Base-by-base conservation (phyloP, 2,113 vertebrate species). In the Erinaceus europaeus region DNA sequence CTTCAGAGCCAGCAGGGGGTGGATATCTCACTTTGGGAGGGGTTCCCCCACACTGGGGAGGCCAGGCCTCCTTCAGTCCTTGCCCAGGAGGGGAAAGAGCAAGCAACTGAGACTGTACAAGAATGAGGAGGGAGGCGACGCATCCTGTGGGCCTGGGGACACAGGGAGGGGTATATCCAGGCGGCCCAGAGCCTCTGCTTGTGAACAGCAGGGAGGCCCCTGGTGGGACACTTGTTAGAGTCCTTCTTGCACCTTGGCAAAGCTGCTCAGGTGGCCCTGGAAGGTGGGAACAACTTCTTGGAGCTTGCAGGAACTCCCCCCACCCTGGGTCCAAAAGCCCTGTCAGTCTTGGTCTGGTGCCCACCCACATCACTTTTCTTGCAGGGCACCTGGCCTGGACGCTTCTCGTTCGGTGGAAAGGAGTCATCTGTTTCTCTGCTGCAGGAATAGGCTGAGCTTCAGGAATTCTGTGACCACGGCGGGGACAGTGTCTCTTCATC, bases 41-140 rank as follows among this genome's bases (percentile, higher is more conserved):
- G 5, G n/a, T n/a, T 9, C n/a, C 55, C 69, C 18, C n/a, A 3
- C 55, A 69, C 40, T 50, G 36, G 40, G 62, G 52, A 62, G 90
- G 84, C 71, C 55, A 89, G 53, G 81, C 67, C 84, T 71, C 74
- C 85, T 74, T 78, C 72, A 76, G 91, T 61, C 78, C 91, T 90
- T 88, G 95, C 92, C 87, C 91, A 77, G 92, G 61, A 59, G 27
- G 61, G 59, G 67, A 13, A 61, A 1, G 85, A 93, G 85, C 93
- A 93, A 93, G 93, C 87, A 74, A 72, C 78, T 61, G 84, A 93
- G 87, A 94, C 94, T 94, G 52, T 88, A 94, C 92, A 93, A 86
- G 88, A 61, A 57, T 87, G 69, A 69, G 84, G 75, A 76, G 86
- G 73, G 78, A 85, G 17, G 77, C 55, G 62, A 23, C 9, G 9